These are phyloP conservation scores for Boloria selene DNA, from an alignment of 2,888 invertebrate genomes.

Conservation along the genomic window DNA sequence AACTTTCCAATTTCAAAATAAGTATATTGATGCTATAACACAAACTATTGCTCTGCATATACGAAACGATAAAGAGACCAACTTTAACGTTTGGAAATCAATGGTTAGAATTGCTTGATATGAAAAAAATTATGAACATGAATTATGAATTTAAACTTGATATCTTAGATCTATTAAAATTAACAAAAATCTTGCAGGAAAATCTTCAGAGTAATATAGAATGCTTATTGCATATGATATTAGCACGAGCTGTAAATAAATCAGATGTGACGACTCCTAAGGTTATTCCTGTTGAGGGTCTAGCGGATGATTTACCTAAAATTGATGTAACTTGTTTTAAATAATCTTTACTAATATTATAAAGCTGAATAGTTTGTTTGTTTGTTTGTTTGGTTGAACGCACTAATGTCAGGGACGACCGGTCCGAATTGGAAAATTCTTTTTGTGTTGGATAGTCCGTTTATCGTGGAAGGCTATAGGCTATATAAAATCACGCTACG, in stretches of 20 bases:
- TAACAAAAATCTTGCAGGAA: constrained; percentile 23
- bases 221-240: constrained; percentile 13
- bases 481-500: no score
- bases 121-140: no score
- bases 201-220: constrained; percentile 22
- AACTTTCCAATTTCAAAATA: constrained; percentile 17
- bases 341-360: no score
- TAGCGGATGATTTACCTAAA: neutral
- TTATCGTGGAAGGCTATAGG: no score
- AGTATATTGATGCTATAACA: constrained; percentile 24
- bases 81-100: constrained; percentile 23
- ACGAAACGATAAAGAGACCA: constrained; percentile 34
- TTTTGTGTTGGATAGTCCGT: no score
- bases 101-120: constrained; percentile 15
- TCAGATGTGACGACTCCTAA: constrained; percentile 12
- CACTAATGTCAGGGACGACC: no score
- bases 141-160: no score
- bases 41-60: constrained; percentile 23
- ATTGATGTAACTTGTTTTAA: constrained; percentile 17
- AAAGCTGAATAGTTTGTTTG: no score
- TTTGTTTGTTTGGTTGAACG: no score
- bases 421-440: no score
- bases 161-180: neutral
- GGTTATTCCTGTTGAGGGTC: neutral
- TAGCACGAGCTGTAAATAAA: constrained; percentile 24